Conservation (phyloP, 1,140 invertebrate genomes). For the Whitmania pigra region DNA sequence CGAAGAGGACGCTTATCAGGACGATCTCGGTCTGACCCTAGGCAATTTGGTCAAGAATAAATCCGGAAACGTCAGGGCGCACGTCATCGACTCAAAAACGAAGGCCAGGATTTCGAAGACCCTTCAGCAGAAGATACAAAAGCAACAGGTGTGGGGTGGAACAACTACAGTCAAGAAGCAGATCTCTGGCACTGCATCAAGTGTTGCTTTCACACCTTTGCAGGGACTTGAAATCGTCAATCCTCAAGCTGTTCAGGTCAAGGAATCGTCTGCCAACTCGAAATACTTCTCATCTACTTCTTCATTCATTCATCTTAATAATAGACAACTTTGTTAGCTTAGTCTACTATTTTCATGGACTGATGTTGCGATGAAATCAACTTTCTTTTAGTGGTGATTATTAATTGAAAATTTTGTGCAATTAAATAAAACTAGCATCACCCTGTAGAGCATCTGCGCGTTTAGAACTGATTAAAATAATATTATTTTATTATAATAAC, state of each 20-base stretch:
- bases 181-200: conserved; percentile 89
- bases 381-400: too few relatives aligned
- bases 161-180: conserved; percentile 87
- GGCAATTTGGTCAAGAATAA: conserved; percentile 88
- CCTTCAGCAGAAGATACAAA: conserved; percentile 86
- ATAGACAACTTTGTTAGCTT: background rate
- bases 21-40: conserved; percentile 89
- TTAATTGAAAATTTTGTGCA: too few relatives aligned
- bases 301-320: conserved; percentile 63
- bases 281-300: conserved; percentile 92
- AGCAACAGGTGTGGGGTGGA: conserved; percentile 73
- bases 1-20: conserved; percentile 98
- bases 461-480: too few relatives aligned
- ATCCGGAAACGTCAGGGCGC: conserved; percentile 74
- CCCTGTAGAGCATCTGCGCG: too few relatives aligned
- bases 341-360: too few relatives aligned
- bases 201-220: conserved; percentile 87
- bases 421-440: too few relatives aligned
- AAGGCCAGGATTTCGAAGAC: conserved; percentile 91
- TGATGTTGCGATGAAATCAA: too few relatives aligned
- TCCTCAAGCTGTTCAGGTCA: conserved; percentile 86
- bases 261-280: conserved; percentile 70
- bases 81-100: conserved; percentile 92
- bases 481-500: too few relatives aligned
- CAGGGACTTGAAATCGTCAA: conserved; percentile 95